Evolutionary conservation across 2,113 vertebrate genomes (phyloP), one percentile per base, ranked within the genome.

Genomic region (Proterorhinus semilunaris): DNA sequence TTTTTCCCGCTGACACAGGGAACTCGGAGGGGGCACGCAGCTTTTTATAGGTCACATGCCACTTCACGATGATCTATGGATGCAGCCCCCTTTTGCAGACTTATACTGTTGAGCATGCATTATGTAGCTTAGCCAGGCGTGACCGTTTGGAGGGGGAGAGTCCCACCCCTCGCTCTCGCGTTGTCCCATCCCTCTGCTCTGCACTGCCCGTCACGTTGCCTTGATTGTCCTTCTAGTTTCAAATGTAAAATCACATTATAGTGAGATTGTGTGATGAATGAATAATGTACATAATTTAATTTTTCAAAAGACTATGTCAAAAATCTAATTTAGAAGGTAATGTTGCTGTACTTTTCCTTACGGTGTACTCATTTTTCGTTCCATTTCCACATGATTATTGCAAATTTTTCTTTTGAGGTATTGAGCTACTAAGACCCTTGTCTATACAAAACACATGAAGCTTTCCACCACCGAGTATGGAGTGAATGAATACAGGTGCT

Each of bases 31-130:
- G 72, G 80, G 82, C 78, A 82, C 79, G 78, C 76, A 71, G 72
- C 44, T 75, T 79, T 84, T 86, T 86, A 91, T 90, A 91, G 89
- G 91, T 92, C 91, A 86, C 82, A 91, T 85, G 89, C 88, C 91
- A 87, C 73, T 87, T 87, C 83, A 82, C 82, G 80, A 85, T 91
- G 89, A 93, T 92, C 85, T 91, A 91, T 88, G 76, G 87, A 87
- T 65, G 71, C 77, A 72, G 81, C 27, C 80, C 64, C 82, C 81
- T 75, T 75, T 82, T 77, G 76, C 84, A 88, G 79, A 83, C 85
- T 84, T 75, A 84, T 83, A 88, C 72, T 87, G 88, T 92, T 90
- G 88, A 92, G 80, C 86, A 81, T 44, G 83, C 87, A 88, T 90
- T 89, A 90, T 87, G 80, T 81, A 83, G 82, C 77, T 84, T 86